These are phyloP conservation scores for Alosa sapidissima DNA, from an alignment of 2,797 vertebrate species.

Conservation along the genomic window DNA sequence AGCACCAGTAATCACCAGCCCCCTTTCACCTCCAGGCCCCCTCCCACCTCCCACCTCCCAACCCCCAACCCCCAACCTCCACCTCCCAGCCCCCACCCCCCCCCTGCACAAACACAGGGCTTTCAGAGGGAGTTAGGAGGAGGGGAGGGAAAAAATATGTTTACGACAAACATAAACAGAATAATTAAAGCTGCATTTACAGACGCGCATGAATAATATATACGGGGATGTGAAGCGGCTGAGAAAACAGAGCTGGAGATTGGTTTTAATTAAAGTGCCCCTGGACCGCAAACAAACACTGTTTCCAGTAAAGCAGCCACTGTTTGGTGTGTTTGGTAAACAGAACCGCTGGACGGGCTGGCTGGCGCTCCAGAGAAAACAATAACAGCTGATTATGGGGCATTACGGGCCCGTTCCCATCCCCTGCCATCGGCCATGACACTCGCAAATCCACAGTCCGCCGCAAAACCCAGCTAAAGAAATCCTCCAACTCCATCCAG, in stretches of 20 bases:
- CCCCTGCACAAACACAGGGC: not conserved
- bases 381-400: conserved; percentile 82
- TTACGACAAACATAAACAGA: conserved; percentile 82
- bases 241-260: conserved; percentile 78
- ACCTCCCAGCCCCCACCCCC: not conserved
- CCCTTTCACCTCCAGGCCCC: not conserved
- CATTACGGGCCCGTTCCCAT: conserved; percentile 77
- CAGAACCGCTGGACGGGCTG: conserved; percentile 81
- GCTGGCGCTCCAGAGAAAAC: conserved; percentile 83
- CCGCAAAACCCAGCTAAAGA: not conserved
- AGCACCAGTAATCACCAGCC: not conserved
- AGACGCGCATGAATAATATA: conserved; percentile 78
- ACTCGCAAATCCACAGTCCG: conserved; percentile 18
- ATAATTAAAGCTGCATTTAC: conserved; percentile 76
- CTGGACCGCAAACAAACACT: conserved; percentile 82
- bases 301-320: conserved; percentile 80
- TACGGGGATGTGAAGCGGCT: conserved; percentile 70
- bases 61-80: not conserved
- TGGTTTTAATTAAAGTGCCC: conserved; percentile 81
- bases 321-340: conserved; percentile 85
- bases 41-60: not conserved
- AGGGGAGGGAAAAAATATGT: conserved; percentile 52
- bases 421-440: conserved; percentile 64
- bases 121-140: not conserved
- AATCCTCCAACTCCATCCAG: not conserved